Percentiles rank a stretch among this genome's conserved stretches.
phyloP scores from a whole-genome alignment of 2,888 invertebrate genomes.

The Lasioglossum lativentre region DNA sequence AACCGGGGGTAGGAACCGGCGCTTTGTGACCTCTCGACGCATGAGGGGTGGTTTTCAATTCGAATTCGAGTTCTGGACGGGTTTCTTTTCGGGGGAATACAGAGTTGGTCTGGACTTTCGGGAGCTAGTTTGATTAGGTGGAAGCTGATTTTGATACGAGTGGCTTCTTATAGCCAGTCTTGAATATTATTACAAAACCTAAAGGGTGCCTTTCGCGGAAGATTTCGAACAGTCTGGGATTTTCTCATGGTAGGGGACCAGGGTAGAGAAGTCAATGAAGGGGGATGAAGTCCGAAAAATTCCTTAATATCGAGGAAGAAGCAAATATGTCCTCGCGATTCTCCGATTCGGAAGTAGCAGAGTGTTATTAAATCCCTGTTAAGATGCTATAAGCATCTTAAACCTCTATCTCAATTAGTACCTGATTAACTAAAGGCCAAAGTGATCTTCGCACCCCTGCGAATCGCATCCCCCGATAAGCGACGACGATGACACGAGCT shows the following conservation, averaged over 20 bases:
- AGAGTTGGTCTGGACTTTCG: neutral
- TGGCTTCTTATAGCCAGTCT: neutral
- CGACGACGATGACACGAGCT: constrained; percentile 47
- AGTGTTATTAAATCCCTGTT: too few relatives aligned
- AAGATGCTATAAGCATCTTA: neutral
- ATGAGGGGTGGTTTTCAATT: neutral
- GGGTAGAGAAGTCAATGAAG: constrained; percentile 12
- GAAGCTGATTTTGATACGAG: neutral
- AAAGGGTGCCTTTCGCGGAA: neutral
- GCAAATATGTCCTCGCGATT: too few relatives aligned
- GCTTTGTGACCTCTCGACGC: neutral
- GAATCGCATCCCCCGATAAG: constrained; percentile 65
- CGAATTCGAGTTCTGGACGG: neutral
- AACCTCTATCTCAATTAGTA: neutral
- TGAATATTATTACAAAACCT: too few relatives aligned
- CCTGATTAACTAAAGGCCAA: constrained; percentile 25
- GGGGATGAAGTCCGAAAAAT: too few relatives aligned
- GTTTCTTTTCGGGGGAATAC: neutral
- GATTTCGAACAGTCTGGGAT: neutral
- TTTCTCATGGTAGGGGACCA: neutral
- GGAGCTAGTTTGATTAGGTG: neutral
- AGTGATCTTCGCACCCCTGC: constrained; percentile 58
- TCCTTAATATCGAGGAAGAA: too few relatives aligned
- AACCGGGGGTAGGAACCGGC: neutral
- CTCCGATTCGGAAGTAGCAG: too few relatives aligned